Percentiles rank a stretch among this genome's conserved stretches.
phyloP scores from a whole-genome alignment of 1,140 invertebrate genomes.

The Oncopodura yosiiana region DNA sequence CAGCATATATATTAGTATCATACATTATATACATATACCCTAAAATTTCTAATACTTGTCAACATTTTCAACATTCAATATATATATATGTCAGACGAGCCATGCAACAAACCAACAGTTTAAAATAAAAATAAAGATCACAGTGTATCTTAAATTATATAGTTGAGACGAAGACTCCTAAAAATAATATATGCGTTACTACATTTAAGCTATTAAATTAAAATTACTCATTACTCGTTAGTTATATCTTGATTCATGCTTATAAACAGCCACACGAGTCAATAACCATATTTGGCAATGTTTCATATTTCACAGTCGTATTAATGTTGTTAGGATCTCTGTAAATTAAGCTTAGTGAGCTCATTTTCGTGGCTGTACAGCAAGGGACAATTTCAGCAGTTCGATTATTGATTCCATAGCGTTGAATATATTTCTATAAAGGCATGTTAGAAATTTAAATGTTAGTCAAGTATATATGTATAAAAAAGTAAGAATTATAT shows the following conservation, averaged over 20 bases:
- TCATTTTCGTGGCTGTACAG: slow-evolving; percentile 64
- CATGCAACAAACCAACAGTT: too few species aligned
- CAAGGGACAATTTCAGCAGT: slow-evolving; percentile 57
- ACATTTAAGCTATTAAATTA: too few species aligned
- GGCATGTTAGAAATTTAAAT: slow-evolving; percentile 2
- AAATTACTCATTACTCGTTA: not conserved
- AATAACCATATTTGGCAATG: slow-evolving; percentile 70
- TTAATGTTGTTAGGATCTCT: slow-evolving; percentile 54
- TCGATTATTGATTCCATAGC: slow-evolving; percentile 6
- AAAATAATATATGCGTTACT: too few species aligned
- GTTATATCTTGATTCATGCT: not conserved
- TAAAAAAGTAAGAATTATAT: not conserved
- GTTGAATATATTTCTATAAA: slow-evolving; percentile 9
- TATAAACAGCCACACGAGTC: slow-evolving; percentile 62
- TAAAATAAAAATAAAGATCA: too few species aligned
- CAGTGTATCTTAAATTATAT: too few species aligned
- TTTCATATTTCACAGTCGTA: slow-evolving; percentile 50
- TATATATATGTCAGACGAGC: too few species aligned
- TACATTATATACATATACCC: too few species aligned
- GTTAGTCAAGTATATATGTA: slow-evolving; percentile 4
- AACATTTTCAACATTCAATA: too few species aligned
- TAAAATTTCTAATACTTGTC: too few species aligned
- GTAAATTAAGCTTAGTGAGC: slow-evolving; percentile 61
- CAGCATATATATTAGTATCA: too few species aligned
- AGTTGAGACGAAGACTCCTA: too few species aligned